Conservation (phyloP, 35 echinoderm and acorn worm species). For the Apostichopus parvimensis region DNA sequence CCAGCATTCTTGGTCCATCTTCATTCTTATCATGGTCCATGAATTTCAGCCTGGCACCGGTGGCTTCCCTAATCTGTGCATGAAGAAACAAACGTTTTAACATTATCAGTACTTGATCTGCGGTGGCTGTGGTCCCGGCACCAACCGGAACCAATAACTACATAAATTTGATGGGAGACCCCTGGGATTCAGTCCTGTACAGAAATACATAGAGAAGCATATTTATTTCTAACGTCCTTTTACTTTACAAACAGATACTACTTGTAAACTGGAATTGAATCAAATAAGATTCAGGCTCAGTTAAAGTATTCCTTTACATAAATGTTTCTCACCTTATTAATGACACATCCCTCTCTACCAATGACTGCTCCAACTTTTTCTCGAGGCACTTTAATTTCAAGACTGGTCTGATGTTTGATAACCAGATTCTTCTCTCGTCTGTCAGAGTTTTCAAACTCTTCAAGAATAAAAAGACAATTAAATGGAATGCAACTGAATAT, state of each 20-base stretch:
- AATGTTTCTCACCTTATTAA: constrained; percentile 73
- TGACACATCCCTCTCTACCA: constrained; percentile 72
- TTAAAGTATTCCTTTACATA: neutral
- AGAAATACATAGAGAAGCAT: neutral
- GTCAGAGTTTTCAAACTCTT: constrained; percentile 7
- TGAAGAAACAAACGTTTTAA: no score
- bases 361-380: constrained; percentile 77
- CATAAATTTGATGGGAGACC: neutral
- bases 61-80: constrained; percentile 84
- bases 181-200: neutral
- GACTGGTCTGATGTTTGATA: constrained; percentile 56
- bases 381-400: constrained; percentile 78
- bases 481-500: no score
- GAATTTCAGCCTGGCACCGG: constrained; percentile 73
- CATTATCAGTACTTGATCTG: no score
- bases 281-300: neutral
- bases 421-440: constrained; percentile 62
- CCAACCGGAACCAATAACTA: no score
- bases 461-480: constrained; percentile 32
- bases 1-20: constrained; percentile 55
- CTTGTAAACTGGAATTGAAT: no score
- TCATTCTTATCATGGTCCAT: constrained; percentile 57
- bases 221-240: no score
- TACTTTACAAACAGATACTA: no score
- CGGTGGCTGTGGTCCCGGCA: no score